Conservation (phyloP, 2,797 vertebrate genomes). For the Parauchenoglanis ngamensis region DNA sequence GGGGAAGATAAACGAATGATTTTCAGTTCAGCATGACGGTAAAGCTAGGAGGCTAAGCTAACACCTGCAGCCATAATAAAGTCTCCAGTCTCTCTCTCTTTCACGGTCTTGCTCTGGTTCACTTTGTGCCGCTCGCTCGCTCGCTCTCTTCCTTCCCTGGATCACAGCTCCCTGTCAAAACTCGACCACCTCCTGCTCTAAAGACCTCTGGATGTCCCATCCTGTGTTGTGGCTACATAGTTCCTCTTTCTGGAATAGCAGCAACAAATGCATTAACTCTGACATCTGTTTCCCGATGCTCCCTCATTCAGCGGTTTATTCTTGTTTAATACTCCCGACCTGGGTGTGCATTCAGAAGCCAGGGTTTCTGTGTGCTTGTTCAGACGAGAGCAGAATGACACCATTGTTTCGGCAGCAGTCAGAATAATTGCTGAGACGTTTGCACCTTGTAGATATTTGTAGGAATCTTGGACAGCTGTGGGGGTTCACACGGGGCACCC, state of each 20-base stretch:
- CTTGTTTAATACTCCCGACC: neutral
- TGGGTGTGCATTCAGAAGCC: constrained; percentile 5
- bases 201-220: too few relatives aligned
- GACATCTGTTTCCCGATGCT: constrained; percentile 20
- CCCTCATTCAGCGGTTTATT: neutral
- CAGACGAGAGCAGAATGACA: neutral
- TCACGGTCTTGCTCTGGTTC: neutral
- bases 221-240: neutral
- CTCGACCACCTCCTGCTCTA: neutral
- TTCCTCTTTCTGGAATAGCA: neutral
- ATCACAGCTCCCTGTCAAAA: neutral
- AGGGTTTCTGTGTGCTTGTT: constrained; percentile 6
- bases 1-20: neutral
- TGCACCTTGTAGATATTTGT: neutral
- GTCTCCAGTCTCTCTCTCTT: neutral
- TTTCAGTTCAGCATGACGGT: neutral
- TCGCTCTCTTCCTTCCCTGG: neutral
- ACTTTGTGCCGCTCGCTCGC: neutral
- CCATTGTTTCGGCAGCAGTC: neutral
- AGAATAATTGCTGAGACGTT: neutral
- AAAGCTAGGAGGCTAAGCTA: neutral
- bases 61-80: neutral
- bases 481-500: neutral
- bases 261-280: neutral
- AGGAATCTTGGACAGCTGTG: neutral